Conservation (phyloP, 2,888 invertebrate species). For the Troides oblongomaculatus region DNA sequence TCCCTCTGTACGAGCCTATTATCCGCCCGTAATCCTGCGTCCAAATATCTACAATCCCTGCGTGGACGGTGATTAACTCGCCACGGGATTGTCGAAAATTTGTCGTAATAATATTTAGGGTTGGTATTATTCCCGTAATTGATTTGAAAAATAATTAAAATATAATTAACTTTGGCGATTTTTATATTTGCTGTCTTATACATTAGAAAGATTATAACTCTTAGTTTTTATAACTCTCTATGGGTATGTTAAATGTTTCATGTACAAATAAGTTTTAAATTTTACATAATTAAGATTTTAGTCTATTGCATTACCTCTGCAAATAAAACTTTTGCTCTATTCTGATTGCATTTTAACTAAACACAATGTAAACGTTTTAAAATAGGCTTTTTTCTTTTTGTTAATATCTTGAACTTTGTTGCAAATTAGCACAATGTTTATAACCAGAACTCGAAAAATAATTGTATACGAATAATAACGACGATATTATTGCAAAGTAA, state of each 20-base stretch:
- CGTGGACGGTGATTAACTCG: conserved; percentile 54
- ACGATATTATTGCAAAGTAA: not conserved
- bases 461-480: not conserved
- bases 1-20: conserved; percentile 44
- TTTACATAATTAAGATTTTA: too few species aligned
- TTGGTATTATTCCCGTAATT: conserved; percentile 2
- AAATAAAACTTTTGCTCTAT: too few species aligned
- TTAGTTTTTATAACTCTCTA: too few species aligned
- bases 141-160: not conserved
- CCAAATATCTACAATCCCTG: conserved; percentile 54
- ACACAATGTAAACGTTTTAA: too few species aligned
- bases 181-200: not conserved
- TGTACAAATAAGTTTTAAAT: too few species aligned
- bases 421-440: too few species aligned
- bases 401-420: too few species aligned
- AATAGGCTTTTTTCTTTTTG: too few species aligned
- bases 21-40: conserved; percentile 52
- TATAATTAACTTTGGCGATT: not conserved
- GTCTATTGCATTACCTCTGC: too few species aligned
- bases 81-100: conserved; percentile 42
- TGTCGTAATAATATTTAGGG: conserved; percentile 37
- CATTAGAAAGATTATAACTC: not conserved
- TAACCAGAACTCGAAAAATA: not conserved
- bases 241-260: too few species aligned
- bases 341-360: too few species aligned